Evolutionary conservation across 2,888 invertebrate species (phyloP), one percentile per base, ranked within the genome.

Genomic region (Drosophila helvetica): DNA sequence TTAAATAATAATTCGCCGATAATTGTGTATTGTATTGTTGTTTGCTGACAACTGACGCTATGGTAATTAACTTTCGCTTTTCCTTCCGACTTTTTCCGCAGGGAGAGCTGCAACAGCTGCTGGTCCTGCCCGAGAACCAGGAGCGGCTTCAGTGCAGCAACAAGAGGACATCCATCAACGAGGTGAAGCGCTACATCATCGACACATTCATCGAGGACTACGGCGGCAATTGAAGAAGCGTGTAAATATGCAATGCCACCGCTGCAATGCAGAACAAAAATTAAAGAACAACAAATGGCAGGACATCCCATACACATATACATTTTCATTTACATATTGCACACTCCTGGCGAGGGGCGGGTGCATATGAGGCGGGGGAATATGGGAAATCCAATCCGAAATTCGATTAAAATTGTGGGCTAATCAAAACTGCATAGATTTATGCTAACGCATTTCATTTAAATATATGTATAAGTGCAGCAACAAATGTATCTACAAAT

Each of bases 191-290:
- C 52, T 92, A 92, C 60, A 92, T 92, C 58, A 92, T 92, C 74
- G 91, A 92, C 77, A 92, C 92, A 69, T 92, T 92, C 74, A 92
- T 92, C 74, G 92, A 91, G 79, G 92, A 92, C 76, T 91, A 92
- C 68, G 88, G 86, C 60, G 84, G 85, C 74, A 92, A 92, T 81
- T 91, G 89, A 85, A 46, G 89, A 88, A 46, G 66, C 55, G 56
- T 48, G 15, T 45, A 46, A 61, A 68, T 64, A 54, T 54, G 52
- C 51, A 62, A 19, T 12, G 52, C 10, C 33, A 12, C 19, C 27
- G 12, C 4, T 22, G 22, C 22, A 57, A 48, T 54, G 55, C 50
- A 63, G 30, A 15, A 43, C 48, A 53, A 68, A 50, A 52, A 50
- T 25, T 27, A 8, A 48, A 53, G 12, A 54, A 47, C 56, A 51